phyloP scores from a whole-genome alignment of 2,797 vertebrate genomes.

The Novumbra hubbsi region DNA sequence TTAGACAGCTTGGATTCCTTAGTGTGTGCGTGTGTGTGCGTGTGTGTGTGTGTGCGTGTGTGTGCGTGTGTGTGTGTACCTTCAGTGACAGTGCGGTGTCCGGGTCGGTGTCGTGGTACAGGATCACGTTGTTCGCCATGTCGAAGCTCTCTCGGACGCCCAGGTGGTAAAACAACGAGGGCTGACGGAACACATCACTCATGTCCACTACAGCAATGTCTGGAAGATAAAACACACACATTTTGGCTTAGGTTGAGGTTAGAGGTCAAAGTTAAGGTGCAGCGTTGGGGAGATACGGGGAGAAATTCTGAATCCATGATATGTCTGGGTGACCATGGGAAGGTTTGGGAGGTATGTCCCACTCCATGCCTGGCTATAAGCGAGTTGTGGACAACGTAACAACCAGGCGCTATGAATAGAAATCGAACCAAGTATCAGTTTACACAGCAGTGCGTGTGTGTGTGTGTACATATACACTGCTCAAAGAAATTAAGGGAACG shows the following conservation, averaged over 20 bases:
- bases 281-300: too few relatives aligned
- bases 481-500: too few relatives aligned
- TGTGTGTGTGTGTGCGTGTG: background rate
- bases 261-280: background rate
- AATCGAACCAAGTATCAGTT: background rate
- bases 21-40: background rate
- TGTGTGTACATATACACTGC: too few relatives aligned
- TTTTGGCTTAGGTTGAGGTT: background rate
- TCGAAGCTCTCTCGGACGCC: constrained; percentile 94
- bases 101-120: constrained; percentile 88
- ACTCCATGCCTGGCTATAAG: background rate
- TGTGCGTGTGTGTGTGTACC: constrained; percentile 69
- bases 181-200: constrained; percentile 90
- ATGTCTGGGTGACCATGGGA: too few relatives aligned
- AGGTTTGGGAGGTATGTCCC: background rate
- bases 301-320: too few relatives aligned
- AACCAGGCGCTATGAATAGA: background rate
- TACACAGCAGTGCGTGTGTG: constrained; percentile 5
- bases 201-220: constrained; percentile 96
- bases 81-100: constrained; percentile 90
- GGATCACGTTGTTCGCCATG: constrained; percentile 95
- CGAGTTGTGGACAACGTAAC: constrained; percentile 1
- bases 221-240: constrained; percentile 48
- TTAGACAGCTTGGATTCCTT: background rate
- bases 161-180: constrained; percentile 93